Evolutionary conservation across 2,797 vertebrate genomes (phyloP).

Genomic region (Pangasius sanitwongsei): DNA sequence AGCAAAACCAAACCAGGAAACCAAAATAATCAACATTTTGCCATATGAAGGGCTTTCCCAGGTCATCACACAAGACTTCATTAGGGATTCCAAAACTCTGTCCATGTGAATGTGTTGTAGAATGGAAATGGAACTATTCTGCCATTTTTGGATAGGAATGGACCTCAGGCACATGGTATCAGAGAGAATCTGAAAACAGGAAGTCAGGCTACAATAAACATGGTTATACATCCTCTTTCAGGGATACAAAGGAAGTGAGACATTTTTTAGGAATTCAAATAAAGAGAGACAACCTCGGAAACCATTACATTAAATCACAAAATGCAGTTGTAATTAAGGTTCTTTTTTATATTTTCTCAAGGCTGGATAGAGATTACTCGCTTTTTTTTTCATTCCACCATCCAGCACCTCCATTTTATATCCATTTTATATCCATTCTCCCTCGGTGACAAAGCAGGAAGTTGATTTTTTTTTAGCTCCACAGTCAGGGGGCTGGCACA

Average conservation of each 20-base stretch:
- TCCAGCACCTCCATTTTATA: no score
- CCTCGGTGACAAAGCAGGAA: conserved; percentile 16
- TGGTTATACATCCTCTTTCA: conserved; percentile 76
- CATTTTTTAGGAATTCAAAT: conserved; percentile 80
- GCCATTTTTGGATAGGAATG: conserved; percentile 30
- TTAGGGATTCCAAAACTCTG: background rate
- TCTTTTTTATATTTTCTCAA: background rate
- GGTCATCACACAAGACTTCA: background rate
- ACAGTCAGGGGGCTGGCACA: background rate
- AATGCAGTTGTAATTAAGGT: background rate
- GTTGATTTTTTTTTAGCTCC: background rate
- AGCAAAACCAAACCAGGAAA: background rate
- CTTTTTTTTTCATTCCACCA: background rate
- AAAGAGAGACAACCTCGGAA: conserved; percentile 48
- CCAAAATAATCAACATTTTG: background rate
- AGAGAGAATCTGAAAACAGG: conserved; percentile 80
- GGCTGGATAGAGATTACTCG: background rate
- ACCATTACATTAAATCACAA: background rate
- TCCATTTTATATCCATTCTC: background rate
- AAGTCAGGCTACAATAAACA: conserved; percentile 78
- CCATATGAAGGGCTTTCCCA: background rate
- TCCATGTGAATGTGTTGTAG: background rate
- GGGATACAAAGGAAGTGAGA: conserved; percentile 72
- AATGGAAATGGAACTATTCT: background rate
- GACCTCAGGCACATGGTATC: conserved; percentile 66